phyloP scores from a whole-genome alignment of 1,140 invertebrate genomes.

The Temnothorax nylanderi region DNA sequence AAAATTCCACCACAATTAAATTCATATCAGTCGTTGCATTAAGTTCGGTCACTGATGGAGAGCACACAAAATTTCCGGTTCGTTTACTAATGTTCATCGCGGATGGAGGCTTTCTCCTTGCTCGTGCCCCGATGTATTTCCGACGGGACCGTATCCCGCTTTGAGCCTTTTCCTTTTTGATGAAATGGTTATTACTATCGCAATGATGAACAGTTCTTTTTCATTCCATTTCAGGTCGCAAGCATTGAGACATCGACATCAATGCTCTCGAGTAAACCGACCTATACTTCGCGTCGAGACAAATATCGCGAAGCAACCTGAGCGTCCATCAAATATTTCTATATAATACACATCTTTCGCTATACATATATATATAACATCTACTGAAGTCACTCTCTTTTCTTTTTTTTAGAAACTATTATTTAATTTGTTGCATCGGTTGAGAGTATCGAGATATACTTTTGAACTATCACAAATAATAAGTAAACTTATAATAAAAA shows the following conservation, averaged over 20 bases:
- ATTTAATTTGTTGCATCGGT: conserved; percentile 18
- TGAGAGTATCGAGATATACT: not conserved
- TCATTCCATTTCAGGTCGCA: conserved; percentile 34
- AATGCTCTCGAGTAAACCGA: conserved; percentile 37
- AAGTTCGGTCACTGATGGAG: conserved; percentile 43
- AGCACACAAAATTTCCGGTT: conserved; percentile 53
- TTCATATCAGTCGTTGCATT: conserved; percentile 28
- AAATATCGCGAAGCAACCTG: conserved; percentile 47
- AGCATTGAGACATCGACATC: conserved; percentile 47
- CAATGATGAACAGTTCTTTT: conserved; percentile 44
- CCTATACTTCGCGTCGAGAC: conserved; percentile 38
- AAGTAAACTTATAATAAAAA: not conserved
- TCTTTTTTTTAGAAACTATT: not conserved
- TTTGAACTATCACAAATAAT: not conserved
- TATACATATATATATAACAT: not conserved
- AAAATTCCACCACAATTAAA: conserved; percentile 50
- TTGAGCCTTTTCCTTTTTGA: conserved; percentile 51
- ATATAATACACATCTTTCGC: conserved; percentile 35
- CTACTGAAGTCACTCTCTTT: not conserved
- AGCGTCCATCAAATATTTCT: conserved; percentile 54
- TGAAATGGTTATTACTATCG: conserved; percentile 58
- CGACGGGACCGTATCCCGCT: conserved; percentile 27
- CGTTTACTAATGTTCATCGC: conserved; percentile 51
- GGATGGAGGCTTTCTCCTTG: conserved; percentile 28
- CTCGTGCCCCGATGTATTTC: conserved; percentile 44